Percentiles rank a stretch among this genome's conserved stretches.
Conservation (phyloP, 2,113 vertebrate species). For the Mandrillus leucophaeus region DNA sequence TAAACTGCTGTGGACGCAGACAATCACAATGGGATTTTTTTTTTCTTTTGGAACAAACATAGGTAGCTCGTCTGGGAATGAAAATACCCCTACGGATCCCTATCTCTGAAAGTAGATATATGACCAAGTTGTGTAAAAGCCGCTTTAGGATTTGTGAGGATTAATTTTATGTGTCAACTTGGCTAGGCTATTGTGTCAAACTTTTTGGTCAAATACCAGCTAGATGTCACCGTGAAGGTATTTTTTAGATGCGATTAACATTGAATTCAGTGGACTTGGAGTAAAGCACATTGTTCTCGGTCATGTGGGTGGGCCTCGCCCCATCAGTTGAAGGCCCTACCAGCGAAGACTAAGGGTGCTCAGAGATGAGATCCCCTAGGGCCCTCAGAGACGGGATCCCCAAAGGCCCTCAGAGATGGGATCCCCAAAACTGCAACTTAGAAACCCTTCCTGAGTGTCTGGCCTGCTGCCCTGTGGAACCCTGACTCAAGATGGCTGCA, state of each 20-base stretch:
- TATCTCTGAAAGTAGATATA: not conserved
- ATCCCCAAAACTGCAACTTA: rapidly evolving
- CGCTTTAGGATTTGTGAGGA: not conserved
- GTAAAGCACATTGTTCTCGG: not conserved
- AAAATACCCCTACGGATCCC: not conserved
- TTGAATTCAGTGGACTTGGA: not conserved
- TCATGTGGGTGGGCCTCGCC: not conserved
- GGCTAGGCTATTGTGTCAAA: too few relatives aligned
- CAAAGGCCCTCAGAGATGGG: not conserved
- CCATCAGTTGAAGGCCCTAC: not conserved
- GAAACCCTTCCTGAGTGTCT: not conserved
- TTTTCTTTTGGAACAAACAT: not conserved
- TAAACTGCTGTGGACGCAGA: rapidly evolving
- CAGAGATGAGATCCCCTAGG: not conserved
- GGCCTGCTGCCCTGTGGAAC: too few relatives aligned
- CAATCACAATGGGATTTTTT: rapidly evolving
- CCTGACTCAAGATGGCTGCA: rapidly evolving
- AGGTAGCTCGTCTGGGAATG: not conserved
- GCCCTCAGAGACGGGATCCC: too few relatives aligned
- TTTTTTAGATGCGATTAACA: not conserved
- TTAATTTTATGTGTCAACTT: too few relatives aligned
- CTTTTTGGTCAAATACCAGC: not conserved
- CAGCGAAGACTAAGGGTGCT: too few relatives aligned
- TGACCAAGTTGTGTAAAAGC: not conserved
- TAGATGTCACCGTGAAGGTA: not conserved